phyloP scores from a whole-genome alignment of 2,797 vertebrate species.

The Falco columbarius region DNA sequence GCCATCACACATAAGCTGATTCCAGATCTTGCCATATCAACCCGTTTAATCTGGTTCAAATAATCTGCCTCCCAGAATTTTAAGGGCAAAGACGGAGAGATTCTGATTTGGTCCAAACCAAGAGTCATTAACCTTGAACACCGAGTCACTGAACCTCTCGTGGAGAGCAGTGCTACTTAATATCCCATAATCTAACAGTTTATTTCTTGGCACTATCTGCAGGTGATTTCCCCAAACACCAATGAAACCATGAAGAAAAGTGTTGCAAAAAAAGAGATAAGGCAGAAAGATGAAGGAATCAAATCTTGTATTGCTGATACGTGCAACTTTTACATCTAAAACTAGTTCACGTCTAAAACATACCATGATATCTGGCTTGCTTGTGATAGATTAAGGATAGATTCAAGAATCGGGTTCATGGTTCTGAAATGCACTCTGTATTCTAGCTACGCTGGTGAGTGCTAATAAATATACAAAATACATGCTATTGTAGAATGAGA shows the following conservation, averaged over 20 bases:
- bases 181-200: not conserved
- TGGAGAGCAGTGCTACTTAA: not conserved
- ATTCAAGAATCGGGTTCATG: not conserved
- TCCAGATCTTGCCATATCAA: not conserved
- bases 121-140: slow-evolving; percentile 33
- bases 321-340: not conserved
- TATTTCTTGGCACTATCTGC: not conserved
- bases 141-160: not conserved
- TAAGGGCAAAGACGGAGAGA: not conserved
- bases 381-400: not conserved
- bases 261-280: not conserved
- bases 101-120: not conserved
- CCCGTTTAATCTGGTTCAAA: not conserved
- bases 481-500: not conserved
- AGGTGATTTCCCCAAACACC: slow-evolving; percentile 9
- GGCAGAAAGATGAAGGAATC: not conserved
- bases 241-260: not conserved
- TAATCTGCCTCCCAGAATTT: not conserved
- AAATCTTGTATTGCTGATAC: not conserved
- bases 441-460: not conserved
- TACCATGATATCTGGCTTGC: no score
- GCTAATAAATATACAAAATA: not conserved
- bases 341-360: not conserved
- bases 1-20: not conserved
- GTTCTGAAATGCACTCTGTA: not conserved